Conservation (phyloP, 2,113 vertebrate species). For the Leptobrachium leishanense region DNA sequence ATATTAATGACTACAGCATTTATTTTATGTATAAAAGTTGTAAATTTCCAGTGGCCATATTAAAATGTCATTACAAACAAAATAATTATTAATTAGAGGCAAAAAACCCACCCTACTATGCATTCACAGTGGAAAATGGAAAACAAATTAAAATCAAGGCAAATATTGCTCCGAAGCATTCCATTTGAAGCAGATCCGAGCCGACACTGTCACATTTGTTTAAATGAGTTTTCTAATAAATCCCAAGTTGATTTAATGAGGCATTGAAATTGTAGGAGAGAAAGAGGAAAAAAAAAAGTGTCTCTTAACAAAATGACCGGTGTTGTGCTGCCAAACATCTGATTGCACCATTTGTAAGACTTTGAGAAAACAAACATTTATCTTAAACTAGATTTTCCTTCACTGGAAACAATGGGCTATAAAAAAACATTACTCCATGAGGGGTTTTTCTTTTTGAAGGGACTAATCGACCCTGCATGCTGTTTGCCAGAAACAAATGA, state of each 20-base stretch:
- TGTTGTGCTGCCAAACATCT: conserved; percentile 27
- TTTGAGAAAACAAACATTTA: conserved; percentile 29
- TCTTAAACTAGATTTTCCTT: conserved; percentile 45
- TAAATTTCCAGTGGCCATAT: too few species aligned
- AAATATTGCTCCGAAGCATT: conserved; percentile 43
- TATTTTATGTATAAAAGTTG: too few species aligned
- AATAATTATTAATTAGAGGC: conserved; percentile 36
- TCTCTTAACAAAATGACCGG: conserved; percentile 25
- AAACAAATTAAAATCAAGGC: conserved; percentile 42
- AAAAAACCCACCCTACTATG: conserved; percentile 25
- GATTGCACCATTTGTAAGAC: conserved; percentile 25
- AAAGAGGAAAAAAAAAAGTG: background rate
- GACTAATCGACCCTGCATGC: background rate
- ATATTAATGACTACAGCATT: too few species aligned
- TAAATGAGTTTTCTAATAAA: conserved; percentile 41
- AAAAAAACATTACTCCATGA: conserved; percentile 2
- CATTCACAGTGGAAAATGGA: conserved; percentile 16
- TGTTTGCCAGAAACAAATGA: conserved; percentile 19
- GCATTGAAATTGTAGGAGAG: conserved; percentile 20
- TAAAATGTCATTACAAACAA: too few species aligned
- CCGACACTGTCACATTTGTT: conserved; percentile 44
- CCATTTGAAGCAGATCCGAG: conserved; percentile 36
- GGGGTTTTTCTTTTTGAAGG: background rate
- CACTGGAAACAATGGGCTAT: conserved; percentile 22
- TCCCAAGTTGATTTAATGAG: conserved; percentile 40